Base-by-base conservation (phyloP, 92 coral and sea anemone genomes). In the Pocillopora meandrina region DNA sequence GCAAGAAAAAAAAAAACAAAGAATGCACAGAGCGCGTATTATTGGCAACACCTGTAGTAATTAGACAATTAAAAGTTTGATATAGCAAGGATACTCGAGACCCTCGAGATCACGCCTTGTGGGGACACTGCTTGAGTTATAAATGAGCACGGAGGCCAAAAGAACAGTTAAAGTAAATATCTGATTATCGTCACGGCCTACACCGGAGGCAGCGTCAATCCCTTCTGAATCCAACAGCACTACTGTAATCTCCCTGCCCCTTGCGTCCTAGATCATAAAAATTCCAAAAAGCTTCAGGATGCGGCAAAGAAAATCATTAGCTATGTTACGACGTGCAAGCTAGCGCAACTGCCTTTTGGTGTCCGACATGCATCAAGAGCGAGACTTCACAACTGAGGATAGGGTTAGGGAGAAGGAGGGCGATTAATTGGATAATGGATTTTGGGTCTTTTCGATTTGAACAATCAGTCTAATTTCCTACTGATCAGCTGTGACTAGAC, bases 101-200 rank as follows among this genome's bases (percentile, higher is more conserved):
- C 61, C 62, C 57, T 86, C 89, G 4, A 86, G 86, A 79, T 82
- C 87, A 49, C 14, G 23, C 12, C 74, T 57, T 14, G 49, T 61
- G 1, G 81, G 89, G 11, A 86, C 85, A 23, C 80, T 74, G 47
- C 58, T 72, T n/a, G 95, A 88, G 75, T 91, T 91, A 72, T 89
- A 92, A 17, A 92, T 86, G 69, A 92, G 60, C 42, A 89, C 73
- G 1, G 95, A 89, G 13, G 90, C 77, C 77, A 92, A 76, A 15
- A 92, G 85, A 26, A 92, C 89, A 34, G 92, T 81, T 55, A 92
- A 67, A 8, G 91, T 90, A 36, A 92, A 89, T 16, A 92, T 66
- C 8, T 80, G 65, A 79, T 81, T 83, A 68, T 92, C 92, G 35
- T 82, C 81, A 10, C 80, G 31, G 72, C 66, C 71, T 21, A 74